Base-by-base conservation (phyloP, 2,888 invertebrate genomes). In the Drosophila diplacantha region DNA sequence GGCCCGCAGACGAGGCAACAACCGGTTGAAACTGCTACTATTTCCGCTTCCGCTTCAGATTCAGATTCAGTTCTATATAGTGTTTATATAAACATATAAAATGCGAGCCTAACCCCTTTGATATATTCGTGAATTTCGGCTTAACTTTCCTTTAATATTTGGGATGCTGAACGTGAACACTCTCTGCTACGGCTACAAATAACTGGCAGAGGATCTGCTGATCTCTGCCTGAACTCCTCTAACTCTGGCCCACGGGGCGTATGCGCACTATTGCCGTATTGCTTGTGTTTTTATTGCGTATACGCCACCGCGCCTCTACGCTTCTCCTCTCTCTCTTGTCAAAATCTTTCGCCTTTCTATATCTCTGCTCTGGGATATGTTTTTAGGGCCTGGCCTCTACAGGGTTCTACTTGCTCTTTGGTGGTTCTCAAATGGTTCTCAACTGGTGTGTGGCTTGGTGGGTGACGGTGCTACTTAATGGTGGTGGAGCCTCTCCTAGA, bases 401-500 rank as follows among this genome's bases (percentile, higher is more conserved):
- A 3, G 46, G 35, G 8, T 32, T 35, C 26, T 18, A 4, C 14
- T 6, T 26, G 6, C n/a, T 26, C 24, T 12, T 52, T 47, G 46
- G 39, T 65, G 56, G 57, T 41, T 55, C 14, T 39, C 20, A 16
- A 37, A 43, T 50, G 61, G 49, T n/a, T 32, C 31, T 31, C 35
- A 14, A 39, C 18, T 35, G 44, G 44, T 31, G 9, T 49, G 6
- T 32, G 29, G 29, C 9, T 46, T 44, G 54, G 70, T 75, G 73
- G 70, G 56, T 62, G 43, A 49, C 69, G 64, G 64, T 20, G 37
- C 37, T 37, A 37, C 22, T 14, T n/a, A n/a, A 22, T 39, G 39
- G 63, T 69, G 24, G 7, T 31, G 32, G 16, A 43, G 38, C 39
- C 31, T 35, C 43, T 67, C 54, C 44, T 78, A 83, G 65, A 84